A percentile compares a stretch with the other conserved stretches of the same genome.
Evolutionary conservation across 2,888 invertebrate genomes (phyloP).

Genomic region (Bibio marci): DNA sequence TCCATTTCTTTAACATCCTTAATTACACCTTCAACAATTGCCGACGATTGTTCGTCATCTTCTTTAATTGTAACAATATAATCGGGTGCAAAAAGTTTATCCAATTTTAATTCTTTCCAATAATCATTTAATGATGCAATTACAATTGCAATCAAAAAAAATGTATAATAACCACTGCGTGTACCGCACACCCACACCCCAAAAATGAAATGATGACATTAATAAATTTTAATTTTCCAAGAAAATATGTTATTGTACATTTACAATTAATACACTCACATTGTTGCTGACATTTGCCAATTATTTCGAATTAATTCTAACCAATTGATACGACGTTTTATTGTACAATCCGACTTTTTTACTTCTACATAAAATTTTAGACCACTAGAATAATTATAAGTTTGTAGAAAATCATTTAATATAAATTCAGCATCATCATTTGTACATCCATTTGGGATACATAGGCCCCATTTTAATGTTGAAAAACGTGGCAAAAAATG

Average conservation of each 20-base stretch:
- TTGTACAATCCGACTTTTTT: slow-evolving; percentile 39
- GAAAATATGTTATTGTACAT: background rate
- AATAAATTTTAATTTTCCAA: background rate
- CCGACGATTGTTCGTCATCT: slow-evolving; percentile 5
- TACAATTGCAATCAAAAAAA: slow-evolving; percentile 28
- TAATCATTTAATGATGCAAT: slow-evolving; percentile 33
- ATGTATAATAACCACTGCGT: slow-evolving; percentile 31
- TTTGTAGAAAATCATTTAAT: slow-evolving; percentile 15
- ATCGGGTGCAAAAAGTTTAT: slow-evolving; percentile 1
- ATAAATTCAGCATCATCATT: slow-evolving; percentile 37
- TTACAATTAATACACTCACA: slow-evolving; percentile 23
- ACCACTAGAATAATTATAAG: slow-evolving; percentile 33
- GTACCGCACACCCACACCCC: no score
- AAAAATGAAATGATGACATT: slow-evolving; percentile 10
- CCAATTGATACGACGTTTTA: slow-evolving; percentile 23
- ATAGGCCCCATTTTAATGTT: slow-evolving; percentile 52
- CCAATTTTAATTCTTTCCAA: slow-evolving; percentile 11
- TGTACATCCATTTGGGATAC: slow-evolving; percentile 45
- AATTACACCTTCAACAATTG: slow-evolving; percentile 11
- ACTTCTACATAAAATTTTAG: slow-evolving; percentile 40
- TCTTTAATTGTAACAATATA: slow-evolving; percentile 3
- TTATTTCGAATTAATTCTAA: slow-evolving; percentile 12
- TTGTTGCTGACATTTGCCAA: slow-evolving; percentile 30
- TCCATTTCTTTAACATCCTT: slow-evolving; percentile 15
- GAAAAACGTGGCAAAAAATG: slow-evolving; percentile 57